Evolutionary conservation across 2,113 vertebrate species (phyloP), one percentile per base, ranked within the genome.

Genomic region (Trematomus loennbergii): DNA sequence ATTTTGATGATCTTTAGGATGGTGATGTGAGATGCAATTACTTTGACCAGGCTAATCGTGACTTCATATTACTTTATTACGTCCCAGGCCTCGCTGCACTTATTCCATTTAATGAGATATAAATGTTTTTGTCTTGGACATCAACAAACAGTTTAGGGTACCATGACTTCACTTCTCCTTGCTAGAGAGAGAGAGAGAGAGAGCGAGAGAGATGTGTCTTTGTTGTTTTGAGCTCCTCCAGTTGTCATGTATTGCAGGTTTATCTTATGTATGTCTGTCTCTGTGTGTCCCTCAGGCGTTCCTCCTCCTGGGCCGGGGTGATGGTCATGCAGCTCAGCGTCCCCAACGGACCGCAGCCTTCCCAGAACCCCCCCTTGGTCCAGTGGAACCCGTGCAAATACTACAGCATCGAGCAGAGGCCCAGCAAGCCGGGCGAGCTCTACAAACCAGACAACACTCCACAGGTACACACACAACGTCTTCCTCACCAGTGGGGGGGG

Each of bases 321-420:
- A 97, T 99, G 84, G 97, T 99, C 81, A 99, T 99, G 98, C 98
- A 99, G 93, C 94, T 99, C 82, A 99, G 98, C 52, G 97, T 99
- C 59, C 98, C 98, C 63, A 95, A 98, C 92, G 89, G 97, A 90
- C 95, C 96, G 74, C 95, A 98, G 95, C 93, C 92, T 86, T 87
- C 96, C 94, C 95, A 96, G 89, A 99, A 97, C 45, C 95, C 97
- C 68, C 94, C 97, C 1, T 93, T 99, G 94, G 97, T 98, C 75
- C 98, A 99, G 85, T 99, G 98, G 98, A 98, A 97, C 94, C 97
- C 98, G 69, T 99, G 98, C 95, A 99, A 99, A 93, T 99, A 99
- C 92, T 99, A 98, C 92, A 97, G 96, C 86, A 94, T 99, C 92
- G 98, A 99, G 89, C 98, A 99, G 89, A 95, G 97, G 85, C 94